Percentiles rank a stretch among this genome's conserved stretches.
Evolutionary conservation across 2,888 invertebrate genomes (phyloP).

Genomic region (Electrophaes corylata): DNA sequence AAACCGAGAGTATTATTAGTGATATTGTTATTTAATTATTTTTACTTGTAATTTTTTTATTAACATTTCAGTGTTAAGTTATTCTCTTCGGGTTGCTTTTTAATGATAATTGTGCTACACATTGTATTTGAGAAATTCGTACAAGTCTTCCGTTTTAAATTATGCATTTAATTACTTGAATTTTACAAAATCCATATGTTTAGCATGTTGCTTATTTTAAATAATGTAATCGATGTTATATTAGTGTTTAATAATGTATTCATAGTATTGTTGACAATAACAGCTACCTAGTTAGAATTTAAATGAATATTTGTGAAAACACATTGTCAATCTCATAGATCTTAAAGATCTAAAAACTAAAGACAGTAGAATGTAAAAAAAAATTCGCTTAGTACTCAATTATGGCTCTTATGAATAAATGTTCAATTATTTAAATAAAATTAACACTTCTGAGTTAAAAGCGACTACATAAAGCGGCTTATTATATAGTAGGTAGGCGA

Average conservation of each 20-base stretch:
- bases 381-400: background rate
- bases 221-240: conserved; percentile 14
- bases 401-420: background rate
- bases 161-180: conserved; percentile 21
- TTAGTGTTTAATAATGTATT: conserved; percentile 20
- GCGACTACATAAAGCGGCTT: no score
- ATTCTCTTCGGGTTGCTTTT: background rate
- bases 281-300: conserved; percentile 24
- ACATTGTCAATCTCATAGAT: conserved; percentile 31
- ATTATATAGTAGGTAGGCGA: no score
- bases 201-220: conserved; percentile 1
- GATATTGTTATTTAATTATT: conserved; percentile 31
- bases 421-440: background rate
- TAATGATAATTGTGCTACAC: background rate
- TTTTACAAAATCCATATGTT: background rate
- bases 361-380: conserved; percentile 1
- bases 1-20: conserved; percentile 31
- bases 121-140: conserved; percentile 3
- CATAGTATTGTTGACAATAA: conserved; percentile 33
- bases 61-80: conserved; percentile 10
- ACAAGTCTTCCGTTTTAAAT: conserved; percentile 21
- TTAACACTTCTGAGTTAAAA: background rate
- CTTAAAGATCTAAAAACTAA: conserved; percentile 14
- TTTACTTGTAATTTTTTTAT: conserved; percentile 19
- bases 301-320: conserved; percentile 17